A percentile compares a stretch with the other conserved stretches of the same genome.
phyloP scores from a whole-genome alignment of 2,113 vertebrate genomes.

The Brienomyrus brachyistius region DNA sequence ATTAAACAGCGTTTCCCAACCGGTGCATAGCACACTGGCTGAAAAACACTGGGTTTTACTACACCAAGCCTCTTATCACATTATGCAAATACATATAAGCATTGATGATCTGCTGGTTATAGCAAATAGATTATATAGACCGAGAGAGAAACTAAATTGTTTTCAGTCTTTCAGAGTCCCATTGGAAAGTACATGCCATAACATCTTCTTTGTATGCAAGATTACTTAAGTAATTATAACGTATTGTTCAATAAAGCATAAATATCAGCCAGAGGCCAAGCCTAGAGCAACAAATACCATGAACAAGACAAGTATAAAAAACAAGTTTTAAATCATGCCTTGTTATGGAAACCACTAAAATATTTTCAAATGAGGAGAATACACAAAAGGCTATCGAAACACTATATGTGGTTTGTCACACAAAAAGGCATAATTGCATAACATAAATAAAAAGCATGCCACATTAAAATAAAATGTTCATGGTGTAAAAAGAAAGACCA shows the following conservation, averaged over 20 bases:
- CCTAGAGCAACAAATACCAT: not conserved
- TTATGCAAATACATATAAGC: not conserved
- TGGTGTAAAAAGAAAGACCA: not conserved
- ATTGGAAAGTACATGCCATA: not conserved
- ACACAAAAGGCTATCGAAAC: not conserved
- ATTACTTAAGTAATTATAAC: not conserved
- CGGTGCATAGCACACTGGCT: not conserved
- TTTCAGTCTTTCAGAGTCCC: not conserved
- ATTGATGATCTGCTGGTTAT: not conserved
- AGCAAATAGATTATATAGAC: not conserved
- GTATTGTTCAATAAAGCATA: not conserved
- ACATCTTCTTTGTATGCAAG: not conserved
- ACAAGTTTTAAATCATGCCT: not conserved
- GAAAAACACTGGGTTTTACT: not conserved
- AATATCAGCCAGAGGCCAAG: not conserved
- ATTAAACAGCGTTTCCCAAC: not conserved
- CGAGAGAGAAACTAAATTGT: not conserved
- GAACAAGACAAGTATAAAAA: not conserved
- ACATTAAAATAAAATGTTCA: not conserved
- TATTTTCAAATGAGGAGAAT: not conserved
- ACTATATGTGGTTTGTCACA: not conserved
- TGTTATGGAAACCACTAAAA: not conserved
- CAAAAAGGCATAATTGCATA: not conserved
- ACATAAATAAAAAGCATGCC: not conserved
- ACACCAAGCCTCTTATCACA: not conserved